Base-by-base conservation (phyloP, 2,888 invertebrate genomes). In the Drosophila anomelani region DNA sequence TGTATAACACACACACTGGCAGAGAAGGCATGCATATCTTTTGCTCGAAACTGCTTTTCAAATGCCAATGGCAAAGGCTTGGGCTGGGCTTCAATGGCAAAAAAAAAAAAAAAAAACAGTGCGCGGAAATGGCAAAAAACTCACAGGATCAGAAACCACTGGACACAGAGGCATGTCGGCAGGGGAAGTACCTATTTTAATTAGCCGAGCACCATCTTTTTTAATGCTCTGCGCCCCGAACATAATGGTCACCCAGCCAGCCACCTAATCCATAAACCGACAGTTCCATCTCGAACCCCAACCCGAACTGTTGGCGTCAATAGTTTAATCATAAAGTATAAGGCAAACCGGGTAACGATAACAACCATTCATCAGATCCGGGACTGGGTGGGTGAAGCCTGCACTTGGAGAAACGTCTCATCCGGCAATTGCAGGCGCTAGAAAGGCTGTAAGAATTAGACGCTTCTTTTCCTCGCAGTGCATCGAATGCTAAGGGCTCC, bases 321-420 rank as follows among this genome's bases (percentile, higher is more conserved):
- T 84, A 84, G 83, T 84, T 84, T 86, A 84, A 84, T 84, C 85
- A 84, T 84, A 86, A 86, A 81, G 81, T 81, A 81, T 75, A 74
- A 54, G 68, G 53, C 53, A 47, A 81, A 71, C 67, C 58, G 67
- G 66, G 73, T 77, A 79, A 76, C 81, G 81, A 84, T 81, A 81
- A 84, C 84, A 79, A 68, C 73, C 80, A 86, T 80, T 79, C 72
- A 72, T 36, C 43, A 46, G 59, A 41, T 54, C 26, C 49, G 17
- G 44, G 46, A 41, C 3, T 12, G 56, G 44, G 39, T 26, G 46
- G 26, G 56, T 51, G 44, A 13, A 39, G 46, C 26, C 32, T 68
- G 44, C 47, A 69, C 67, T 36, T 17, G 29, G 43, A 66, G 36
- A 66, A 69, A 64, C 12, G 29, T 12, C n/a, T 32, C 20, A 17